Conservation (phyloP, 2,113 vertebrate species). For the Chaetura pelagica region DNA sequence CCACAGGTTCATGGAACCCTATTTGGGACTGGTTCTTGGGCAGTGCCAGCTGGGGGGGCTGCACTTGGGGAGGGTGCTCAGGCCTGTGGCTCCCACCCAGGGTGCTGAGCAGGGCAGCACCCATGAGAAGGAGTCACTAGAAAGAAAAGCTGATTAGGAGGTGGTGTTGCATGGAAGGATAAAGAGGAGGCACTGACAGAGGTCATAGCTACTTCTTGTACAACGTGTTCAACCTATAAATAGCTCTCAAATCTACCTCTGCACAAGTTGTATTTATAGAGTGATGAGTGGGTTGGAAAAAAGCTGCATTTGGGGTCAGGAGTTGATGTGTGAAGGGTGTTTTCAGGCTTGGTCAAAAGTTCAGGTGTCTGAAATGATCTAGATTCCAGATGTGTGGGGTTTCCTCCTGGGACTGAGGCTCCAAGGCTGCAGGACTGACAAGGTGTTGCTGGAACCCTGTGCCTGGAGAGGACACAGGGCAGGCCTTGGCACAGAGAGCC, state of each 20-base stretch:
- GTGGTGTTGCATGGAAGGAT: background rate
- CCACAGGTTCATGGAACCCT: accelerated
- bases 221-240: conserved; percentile 43
- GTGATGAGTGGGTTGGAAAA: background rate
- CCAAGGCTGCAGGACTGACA: background rate
- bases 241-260: conserved; percentile 39
- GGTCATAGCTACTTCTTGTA: background rate
- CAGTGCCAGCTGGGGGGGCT: background rate
- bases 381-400: background rate
- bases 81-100: background rate
- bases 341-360: background rate
- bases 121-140: background rate
- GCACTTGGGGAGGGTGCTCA: background rate
- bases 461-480: background rate
- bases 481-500: background rate
- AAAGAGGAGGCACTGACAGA: conserved; percentile 13
- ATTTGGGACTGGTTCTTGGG: background rate
- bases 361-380: background rate
- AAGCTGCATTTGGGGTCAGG: background rate
- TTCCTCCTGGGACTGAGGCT: background rate
- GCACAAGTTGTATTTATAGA: conserved; percentile 53
- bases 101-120: background rate
- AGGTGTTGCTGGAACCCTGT: background rate
- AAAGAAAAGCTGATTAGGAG: background rate
- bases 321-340: background rate